Conservation (phyloP, 2,888 invertebrate genomes). For the Meganola albula region DNA sequence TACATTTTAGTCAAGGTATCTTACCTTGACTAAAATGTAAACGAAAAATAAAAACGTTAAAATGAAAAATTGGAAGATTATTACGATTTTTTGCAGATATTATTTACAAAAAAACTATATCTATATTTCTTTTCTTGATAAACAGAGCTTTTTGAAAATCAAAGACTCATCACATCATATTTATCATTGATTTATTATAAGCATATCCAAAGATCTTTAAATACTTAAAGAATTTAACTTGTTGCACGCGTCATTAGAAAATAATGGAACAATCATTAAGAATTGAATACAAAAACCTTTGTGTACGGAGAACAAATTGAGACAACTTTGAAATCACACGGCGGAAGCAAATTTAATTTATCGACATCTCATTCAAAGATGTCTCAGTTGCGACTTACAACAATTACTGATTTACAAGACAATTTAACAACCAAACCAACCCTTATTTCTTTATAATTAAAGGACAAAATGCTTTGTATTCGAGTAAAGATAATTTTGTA, state of each 20-base stretch:
- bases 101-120: too few relatives aligned
- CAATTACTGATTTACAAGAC: constrained; percentile 55
- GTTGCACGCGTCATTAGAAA: constrained; percentile 48
- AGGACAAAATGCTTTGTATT: constrained; percentile 24
- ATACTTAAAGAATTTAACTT: constrained; percentile 21
- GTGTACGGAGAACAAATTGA: constrained; percentile 68
- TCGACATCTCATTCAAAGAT: constrained; percentile 68
- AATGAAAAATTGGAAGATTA: too few relatives aligned
- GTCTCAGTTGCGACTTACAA: constrained; percentile 61
- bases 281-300: constrained; percentile 42
- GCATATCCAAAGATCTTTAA: constrained; percentile 7
- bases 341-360: constrained; percentile 77
- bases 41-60: too few relatives aligned
- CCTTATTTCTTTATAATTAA: constrained; percentile 24
- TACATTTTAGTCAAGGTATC: too few relatives aligned
- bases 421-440: constrained; percentile 11
- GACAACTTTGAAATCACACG: constrained; percentile 66
- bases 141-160: too few relatives aligned
- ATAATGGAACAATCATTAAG: constrained; percentile 44
- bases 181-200: too few relatives aligned
- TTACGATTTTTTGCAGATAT: too few relatives aligned
- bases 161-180: too few relatives aligned
- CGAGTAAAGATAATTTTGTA: constrained; percentile 29
- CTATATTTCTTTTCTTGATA: too few relatives aligned
- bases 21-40: too few relatives aligned